Percentiles rank a stretch among this genome's conserved stretches.
These are phyloP conservation scores for Catharus fuscescens DNA, from an alignment of 2,113 vertebrate species.

Conservation along the genomic window DNA sequence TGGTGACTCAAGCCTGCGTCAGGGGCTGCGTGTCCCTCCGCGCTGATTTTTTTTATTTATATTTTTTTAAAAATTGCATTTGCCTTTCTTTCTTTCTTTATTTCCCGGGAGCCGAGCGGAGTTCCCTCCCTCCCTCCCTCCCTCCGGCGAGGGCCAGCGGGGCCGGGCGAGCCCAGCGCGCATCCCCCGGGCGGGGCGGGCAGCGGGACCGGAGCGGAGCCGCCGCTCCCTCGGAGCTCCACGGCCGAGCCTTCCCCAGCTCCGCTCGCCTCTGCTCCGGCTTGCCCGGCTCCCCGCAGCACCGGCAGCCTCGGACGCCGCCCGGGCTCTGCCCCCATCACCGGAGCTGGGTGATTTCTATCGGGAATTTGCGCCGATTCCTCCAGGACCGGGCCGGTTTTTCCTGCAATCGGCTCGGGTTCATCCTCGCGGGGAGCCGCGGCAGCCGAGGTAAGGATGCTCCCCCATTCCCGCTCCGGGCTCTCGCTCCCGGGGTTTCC, in stretches of 20 bases:
- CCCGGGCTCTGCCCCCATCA: neutral
- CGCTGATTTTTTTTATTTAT: neutral
- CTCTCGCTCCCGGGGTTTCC: neutral
- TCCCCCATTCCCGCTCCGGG: neutral
- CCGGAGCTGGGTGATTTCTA: neutral
- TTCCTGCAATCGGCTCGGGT: neutral
- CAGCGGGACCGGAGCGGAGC: neutral
- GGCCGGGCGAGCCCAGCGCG: constrained; percentile 5
- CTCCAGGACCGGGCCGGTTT: neutral
- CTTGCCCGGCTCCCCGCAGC: neutral
- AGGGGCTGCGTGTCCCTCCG: constrained; percentile 42
- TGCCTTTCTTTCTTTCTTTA: too few relatives aligned
- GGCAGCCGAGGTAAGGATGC: constrained; percentile 29
- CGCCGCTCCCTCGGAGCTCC: neutral
- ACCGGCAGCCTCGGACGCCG: neutral
- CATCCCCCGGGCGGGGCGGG: neutral
- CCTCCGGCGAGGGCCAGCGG: neutral
- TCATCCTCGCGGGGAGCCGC: neutral
- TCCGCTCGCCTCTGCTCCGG: neutral
- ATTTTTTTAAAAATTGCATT: neutral
- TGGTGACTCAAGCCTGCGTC: constrained; percentile 80
- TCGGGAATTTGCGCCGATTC: neutral
- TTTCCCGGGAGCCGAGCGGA: neutral
- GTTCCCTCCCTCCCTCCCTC: neutral
- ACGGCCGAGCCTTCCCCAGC: neutral